These are phyloP conservation scores for Melieria crassipennis DNA, from an alignment of 2,888 invertebrate species.

Conservation along the genomic window DNA sequence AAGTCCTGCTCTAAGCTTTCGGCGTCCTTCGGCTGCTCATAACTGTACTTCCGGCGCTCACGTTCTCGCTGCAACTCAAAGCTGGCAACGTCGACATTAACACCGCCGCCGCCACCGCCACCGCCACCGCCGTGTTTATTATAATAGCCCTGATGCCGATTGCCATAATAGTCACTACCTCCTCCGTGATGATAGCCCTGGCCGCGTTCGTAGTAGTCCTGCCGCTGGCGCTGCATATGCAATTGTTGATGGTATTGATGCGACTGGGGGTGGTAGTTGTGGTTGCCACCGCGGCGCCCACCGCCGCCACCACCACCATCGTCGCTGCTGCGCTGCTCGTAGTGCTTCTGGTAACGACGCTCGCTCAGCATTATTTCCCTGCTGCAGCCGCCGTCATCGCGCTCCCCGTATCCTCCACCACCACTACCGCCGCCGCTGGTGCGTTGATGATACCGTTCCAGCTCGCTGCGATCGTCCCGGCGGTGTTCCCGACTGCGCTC, in stretches of 20 bases:
- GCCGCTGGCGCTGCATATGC: constrained; percentile 43
- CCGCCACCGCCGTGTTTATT: constrained; percentile 28
- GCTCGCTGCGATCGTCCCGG: constrained; percentile 38
- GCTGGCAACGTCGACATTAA: constrained; percentile 55
- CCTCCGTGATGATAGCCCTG: constrained; percentile 36
- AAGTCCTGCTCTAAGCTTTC: constrained; percentile 79
- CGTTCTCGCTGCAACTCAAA: constrained; percentile 40
- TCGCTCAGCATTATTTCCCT: constrained; percentile 36
- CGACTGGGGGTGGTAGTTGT: constrained; percentile 49
- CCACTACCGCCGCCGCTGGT: constrained; percentile 34
- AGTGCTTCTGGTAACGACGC: constrained; percentile 47
- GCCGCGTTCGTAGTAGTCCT: constrained; percentile 44
- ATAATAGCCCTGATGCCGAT: constrained; percentile 38
- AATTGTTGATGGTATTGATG: constrained; percentile 45
- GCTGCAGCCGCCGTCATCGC: constrained; percentile 26
- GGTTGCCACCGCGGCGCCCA: constrained; percentile 46
- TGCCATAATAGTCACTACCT: constrained; percentile 52
- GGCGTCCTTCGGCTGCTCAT: constrained; percentile 63
- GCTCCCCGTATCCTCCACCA: constrained; percentile 42
- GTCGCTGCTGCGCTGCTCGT: constrained; percentile 42
- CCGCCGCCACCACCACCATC: constrained; percentile 34
- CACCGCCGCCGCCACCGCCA: constrained; percentile 54
- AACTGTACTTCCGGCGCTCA: constrained; percentile 49
- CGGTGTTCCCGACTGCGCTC: constrained; percentile 23
- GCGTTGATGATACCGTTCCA: constrained; percentile 47